Base-by-base conservation (phyloP, 2,888 invertebrate species). In the Eretmocerus hayati region DNA sequence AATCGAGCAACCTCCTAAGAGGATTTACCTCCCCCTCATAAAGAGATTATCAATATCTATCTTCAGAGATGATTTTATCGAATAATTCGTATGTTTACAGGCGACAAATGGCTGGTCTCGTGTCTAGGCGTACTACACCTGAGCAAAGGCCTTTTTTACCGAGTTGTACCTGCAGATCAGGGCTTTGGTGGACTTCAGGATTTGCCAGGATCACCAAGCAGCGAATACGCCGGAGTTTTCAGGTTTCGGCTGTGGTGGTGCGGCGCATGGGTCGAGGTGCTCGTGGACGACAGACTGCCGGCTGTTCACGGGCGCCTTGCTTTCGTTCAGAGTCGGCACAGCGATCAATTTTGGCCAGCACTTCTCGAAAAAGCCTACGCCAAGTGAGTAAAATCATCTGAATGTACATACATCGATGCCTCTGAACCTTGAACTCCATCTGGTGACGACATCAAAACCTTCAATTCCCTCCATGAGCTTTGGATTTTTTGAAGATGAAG, bases 241-340 rank as follows among this genome's bases (percentile, higher is more conserved):
- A 83, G 92, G 56, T 93, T 93, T 73, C 83, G 91, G 0, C 72
- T 93, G 19, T 93, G 91, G 91, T 91, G 91, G 90, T 90, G 90
- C 64, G 92, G 91, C 4, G 87, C 90, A 66, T 93, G 92, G 92
- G 83, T 86, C 21, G 92, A 92, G 68, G 87, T 87, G 26, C 75
- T 91, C 42, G 89, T 93, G 16, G 92, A 93, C 68, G 93, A 93
- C 71, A 79, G 90, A 19, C 76, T 93, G 52, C 92, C 92, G 5
- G 90, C 90, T 0, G 88, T 91, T 35, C 87, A 89, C 66, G 90
- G 89, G 9, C 81, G 86, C 56, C 76, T 92, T 53, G 89, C 90
- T 32, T 93, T 93, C 72, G 78, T 91, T 52, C 91, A 92, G 69
- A 81, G 87, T 35, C 83, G 83, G 56, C 78, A 83, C 58, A 83